Evolutionary conservation across 2,113 vertebrate genomes (phyloP).

Genomic region (Phaethornis superciliosus): DNA sequence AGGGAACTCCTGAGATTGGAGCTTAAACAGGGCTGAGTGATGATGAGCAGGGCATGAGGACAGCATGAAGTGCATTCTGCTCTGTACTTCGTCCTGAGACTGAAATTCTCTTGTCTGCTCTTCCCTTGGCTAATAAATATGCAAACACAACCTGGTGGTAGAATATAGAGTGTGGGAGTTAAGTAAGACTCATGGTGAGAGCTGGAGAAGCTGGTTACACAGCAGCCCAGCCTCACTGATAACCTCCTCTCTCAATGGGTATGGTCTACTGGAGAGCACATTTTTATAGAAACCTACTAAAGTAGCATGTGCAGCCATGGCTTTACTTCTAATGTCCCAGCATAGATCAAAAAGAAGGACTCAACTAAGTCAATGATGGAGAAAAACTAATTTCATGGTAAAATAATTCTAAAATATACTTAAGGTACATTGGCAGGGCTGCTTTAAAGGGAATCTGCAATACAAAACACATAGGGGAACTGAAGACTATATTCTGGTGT

Average conservation of each 20-base stretch:
- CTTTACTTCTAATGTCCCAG: slow-evolving; percentile 77
- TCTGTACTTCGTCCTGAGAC: not conserved
- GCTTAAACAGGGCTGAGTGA: not conserved
- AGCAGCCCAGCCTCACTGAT: not conserved
- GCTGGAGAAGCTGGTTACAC: not conserved
- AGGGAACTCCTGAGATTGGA: not conserved
- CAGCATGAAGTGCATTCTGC: not conserved
- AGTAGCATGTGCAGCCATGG: slow-evolving; percentile 59
- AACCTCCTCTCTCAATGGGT: slow-evolving; percentile 9
- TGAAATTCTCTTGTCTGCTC: not conserved
- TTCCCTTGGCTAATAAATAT: slow-evolving; percentile 32
- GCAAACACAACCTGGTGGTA: slow-evolving; percentile 31
- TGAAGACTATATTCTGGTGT: slow-evolving; percentile 73
- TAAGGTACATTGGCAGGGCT: slow-evolving; percentile 77
- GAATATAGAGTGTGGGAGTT: not conserved
- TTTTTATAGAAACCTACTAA: slow-evolving; percentile 64
- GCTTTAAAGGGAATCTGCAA: slow-evolving; percentile 81
- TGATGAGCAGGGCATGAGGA: not conserved
- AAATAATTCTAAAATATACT: slow-evolving; percentile 86
- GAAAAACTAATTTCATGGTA: slow-evolving; percentile 89
- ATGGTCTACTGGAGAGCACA: slow-evolving; percentile 30
- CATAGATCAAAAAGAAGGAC: slow-evolving; percentile 79
- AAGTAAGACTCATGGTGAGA: slow-evolving; percentile 20
- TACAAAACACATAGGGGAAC: slow-evolving; percentile 73
- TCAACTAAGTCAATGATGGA: slow-evolving; percentile 80